Conservation (phyloP, 2,888 invertebrate genomes). For the Melinaea menophilus region DNA sequence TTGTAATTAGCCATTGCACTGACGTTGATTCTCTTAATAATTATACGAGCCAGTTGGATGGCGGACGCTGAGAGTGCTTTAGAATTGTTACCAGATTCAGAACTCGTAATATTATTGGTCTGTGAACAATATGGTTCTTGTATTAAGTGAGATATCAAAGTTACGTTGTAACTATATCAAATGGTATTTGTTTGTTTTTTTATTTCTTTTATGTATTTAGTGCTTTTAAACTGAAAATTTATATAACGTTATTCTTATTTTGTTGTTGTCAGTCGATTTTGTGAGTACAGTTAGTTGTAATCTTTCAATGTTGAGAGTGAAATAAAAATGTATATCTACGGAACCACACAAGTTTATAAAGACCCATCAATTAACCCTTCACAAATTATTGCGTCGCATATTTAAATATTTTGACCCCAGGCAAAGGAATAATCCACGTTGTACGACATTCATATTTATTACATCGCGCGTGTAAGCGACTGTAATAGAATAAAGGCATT, state of each 20-base stretch:
- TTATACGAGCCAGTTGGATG: conserved; percentile 52
- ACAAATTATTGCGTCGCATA: conserved; percentile 69
- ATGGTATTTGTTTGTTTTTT: neutral
- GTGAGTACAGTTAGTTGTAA: neutral
- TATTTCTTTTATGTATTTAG: neutral
- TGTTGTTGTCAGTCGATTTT: neutral
- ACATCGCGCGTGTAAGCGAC: conserved; percentile 75
- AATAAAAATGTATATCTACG: conserved; percentile 29
- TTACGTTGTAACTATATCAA: neutral
- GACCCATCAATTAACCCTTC: conserved; percentile 65
- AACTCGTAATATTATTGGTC: conserved; percentile 3
- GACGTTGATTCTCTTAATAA: conserved; percentile 67
- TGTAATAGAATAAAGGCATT: conserved; percentile 74
- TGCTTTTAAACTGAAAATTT: neutral
- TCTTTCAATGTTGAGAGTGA: neutral
- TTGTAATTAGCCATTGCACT: conserved; percentile 72
- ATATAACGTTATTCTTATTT: neutral
- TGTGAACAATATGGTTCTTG: conserved; percentile 5
- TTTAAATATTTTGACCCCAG: conserved; percentile 77
- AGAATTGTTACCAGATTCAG: conserved; percentile 24
- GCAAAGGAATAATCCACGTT: conserved; percentile 70
- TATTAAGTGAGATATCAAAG: neutral
- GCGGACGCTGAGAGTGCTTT: conserved; percentile 41
- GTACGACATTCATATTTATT: conserved; percentile 78
- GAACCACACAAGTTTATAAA: conserved; percentile 38